phyloP scores from a whole-genome alignment of 2,888 invertebrate genomes.

The Stenoptilia bipunctidactyla region DNA sequence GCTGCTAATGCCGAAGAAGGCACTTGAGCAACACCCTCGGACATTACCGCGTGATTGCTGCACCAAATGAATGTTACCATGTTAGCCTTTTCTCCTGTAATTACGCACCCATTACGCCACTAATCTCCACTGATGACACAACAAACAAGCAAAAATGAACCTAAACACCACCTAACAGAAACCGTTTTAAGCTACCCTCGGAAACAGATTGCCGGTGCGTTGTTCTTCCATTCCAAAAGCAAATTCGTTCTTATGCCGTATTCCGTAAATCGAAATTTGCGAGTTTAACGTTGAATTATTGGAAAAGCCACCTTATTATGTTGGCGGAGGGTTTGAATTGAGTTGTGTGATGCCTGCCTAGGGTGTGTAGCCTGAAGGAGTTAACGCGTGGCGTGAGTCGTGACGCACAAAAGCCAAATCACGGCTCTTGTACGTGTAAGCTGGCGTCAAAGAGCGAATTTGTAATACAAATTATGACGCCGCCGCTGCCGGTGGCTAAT shows the following conservation, averaged over 20 bases:
- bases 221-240: constrained; percentile 25
- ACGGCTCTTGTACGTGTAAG: constrained; percentile 42
- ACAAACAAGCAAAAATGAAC: constrained; percentile 21
- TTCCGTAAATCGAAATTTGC: constrained; percentile 43
- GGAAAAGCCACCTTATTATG: constrained; percentile 7
- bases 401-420: constrained; percentile 69
- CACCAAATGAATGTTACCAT: constrained; percentile 62
- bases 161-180: background rate
- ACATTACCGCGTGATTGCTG: constrained; percentile 5
- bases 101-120: constrained; percentile 63
- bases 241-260: constrained; percentile 50
- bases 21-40: background rate
- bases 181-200: constrained; percentile 4
- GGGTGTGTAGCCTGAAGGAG: constrained; percentile 58
- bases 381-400: constrained; percentile 68
- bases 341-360: constrained; percentile 19
- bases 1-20: background rate
- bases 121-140: constrained; percentile 41
- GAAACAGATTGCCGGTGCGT: constrained; percentile 6
- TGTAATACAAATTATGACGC: constrained; percentile 66
- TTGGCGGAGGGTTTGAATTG: background rate
- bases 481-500: background rate
- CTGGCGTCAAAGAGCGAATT: constrained; percentile 63
- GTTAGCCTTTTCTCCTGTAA: constrained; percentile 66
- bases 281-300: background rate